Conservation (phyloP, 2,888 invertebrate genomes). For the Schizotus pectinicornis region DNA sequence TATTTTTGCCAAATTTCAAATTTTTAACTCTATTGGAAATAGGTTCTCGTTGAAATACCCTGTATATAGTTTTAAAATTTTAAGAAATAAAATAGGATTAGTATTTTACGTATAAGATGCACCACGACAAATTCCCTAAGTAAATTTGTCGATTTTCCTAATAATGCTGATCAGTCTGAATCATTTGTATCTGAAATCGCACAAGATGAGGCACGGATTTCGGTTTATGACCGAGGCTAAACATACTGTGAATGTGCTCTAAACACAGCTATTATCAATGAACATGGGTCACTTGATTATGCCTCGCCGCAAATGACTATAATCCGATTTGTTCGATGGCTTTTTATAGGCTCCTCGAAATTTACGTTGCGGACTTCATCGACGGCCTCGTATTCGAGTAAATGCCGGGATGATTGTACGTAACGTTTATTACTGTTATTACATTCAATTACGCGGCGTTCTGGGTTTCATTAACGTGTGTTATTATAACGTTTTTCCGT, state of each 20-base stretch:
- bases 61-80: too few species aligned
- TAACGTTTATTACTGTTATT: slow-evolving; percentile 28
- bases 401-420: slow-evolving; percentile 22
- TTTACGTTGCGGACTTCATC: slow-evolving; percentile 19
- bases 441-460: slow-evolving; percentile 28
- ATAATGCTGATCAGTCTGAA: too few species aligned
- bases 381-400: slow-evolving; percentile 16
- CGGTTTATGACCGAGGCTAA: slow-evolving; percentile 10
- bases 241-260: slow-evolving; percentile 17
- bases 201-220: slow-evolving; percentile 9
- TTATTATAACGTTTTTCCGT: slow-evolving; percentile 4
- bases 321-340: slow-evolving; percentile 35
- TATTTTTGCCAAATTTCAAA: too few species aligned
- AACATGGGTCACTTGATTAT: slow-evolving; percentile 40
- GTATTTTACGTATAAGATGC: too few species aligned
- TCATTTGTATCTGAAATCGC: background rate
- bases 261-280: slow-evolving; percentile 40
- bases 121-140: too few species aligned
- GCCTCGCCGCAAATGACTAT: slow-evolving; percentile 38
- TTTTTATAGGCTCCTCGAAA: slow-evolving; percentile 25
- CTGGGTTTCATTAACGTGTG: slow-evolving; percentile 18
- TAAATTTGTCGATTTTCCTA: too few species aligned
- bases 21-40: too few species aligned
- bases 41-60: too few species aligned
- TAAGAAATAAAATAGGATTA: too few species aligned